Evolutionary conservation across 2,797 vertebrate genomes (phyloP).

Genomic region (Liparis tanakae): DNA sequence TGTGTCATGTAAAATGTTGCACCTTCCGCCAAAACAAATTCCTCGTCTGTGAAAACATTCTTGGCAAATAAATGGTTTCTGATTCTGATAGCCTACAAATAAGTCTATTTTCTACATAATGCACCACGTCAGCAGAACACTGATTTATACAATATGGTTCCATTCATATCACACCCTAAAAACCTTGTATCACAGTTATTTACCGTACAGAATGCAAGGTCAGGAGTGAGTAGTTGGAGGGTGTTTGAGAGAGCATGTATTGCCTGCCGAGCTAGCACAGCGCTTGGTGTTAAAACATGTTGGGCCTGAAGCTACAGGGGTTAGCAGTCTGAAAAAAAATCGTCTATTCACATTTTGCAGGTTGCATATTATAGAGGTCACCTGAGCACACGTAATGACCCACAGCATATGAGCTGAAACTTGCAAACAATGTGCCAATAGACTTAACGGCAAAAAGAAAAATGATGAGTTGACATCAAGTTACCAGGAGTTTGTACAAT

Average conservation of each 20-base stretch:
- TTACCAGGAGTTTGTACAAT: not conserved
- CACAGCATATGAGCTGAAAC: not conserved
- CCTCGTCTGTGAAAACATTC: no score
- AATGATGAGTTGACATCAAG: not conserved
- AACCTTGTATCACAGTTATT: slow-evolving; percentile 72
- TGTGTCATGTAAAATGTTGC: no score
- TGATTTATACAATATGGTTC: not conserved
- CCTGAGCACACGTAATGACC: slow-evolving; percentile 6
- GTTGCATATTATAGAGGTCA: slow-evolving; percentile 12
- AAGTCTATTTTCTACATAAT: not conserved
- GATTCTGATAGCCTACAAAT: not conserved
- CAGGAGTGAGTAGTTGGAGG: slow-evolving; percentile 39
- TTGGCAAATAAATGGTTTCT: no score
- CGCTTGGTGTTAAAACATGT: slow-evolving; percentile 10
- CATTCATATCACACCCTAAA: not conserved
- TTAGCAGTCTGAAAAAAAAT: slow-evolving; percentile 32
- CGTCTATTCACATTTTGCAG: slow-evolving; percentile 27
- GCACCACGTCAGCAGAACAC: not conserved
- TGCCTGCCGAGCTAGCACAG: slow-evolving; percentile 40
- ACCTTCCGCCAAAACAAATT: no score
- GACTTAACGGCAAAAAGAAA: not conserved
- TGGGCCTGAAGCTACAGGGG: slow-evolving; percentile 33
- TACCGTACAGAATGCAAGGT: slow-evolving; percentile 69
- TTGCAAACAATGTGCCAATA: not conserved
- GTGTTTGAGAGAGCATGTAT: slow-evolving; percentile 58